Conservation (phyloP, 2,888 invertebrate genomes). For the Hypselothyrea guttata region DNA sequence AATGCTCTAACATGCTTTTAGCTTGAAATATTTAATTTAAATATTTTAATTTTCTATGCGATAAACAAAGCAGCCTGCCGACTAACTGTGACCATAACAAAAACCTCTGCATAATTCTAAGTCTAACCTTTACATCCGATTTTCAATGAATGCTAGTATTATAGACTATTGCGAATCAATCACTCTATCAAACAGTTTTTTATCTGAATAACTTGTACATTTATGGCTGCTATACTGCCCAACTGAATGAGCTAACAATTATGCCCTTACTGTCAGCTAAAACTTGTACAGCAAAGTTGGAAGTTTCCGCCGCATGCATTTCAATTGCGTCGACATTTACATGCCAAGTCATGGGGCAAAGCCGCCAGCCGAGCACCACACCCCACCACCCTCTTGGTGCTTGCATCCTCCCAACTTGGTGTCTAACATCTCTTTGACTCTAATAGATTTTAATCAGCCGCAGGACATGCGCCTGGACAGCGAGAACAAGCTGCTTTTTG, state of each 20-base stretch:
- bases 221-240: not conserved
- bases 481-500: slow-evolving; percentile 60
- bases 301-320: slow-evolving; percentile 68
- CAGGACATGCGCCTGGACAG: slow-evolving; percentile 65
- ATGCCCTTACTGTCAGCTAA: slow-evolving; percentile 23
- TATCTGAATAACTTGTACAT: not conserved
- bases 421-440: slow-evolving; percentile 74
- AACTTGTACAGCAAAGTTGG: slow-evolving; percentile 43
- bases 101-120: too few relatives aligned
- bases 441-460: slow-evolving; percentile 80
- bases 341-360: slow-evolving; percentile 65
- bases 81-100: too few relatives aligned
- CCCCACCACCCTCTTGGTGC: slow-evolving; percentile 1
- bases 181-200: too few relatives aligned
- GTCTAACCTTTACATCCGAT: too few relatives aligned
- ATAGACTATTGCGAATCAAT: too few relatives aligned
- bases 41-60: too few relatives aligned
- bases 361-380: slow-evolving; percentile 5
- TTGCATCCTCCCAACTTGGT: slow-evolving; percentile 28
- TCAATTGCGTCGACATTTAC: slow-evolving; percentile 73
- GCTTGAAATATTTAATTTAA: not conserved
- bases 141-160: too few relatives aligned
- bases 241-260: slow-evolving; percentile 14
- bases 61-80: too few relatives aligned
- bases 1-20: slow-evolving; percentile 31